These are phyloP conservation scores for Nymphalis urticae DNA, from an alignment of 2,888 invertebrate species.

Conservation along the genomic window DNA sequence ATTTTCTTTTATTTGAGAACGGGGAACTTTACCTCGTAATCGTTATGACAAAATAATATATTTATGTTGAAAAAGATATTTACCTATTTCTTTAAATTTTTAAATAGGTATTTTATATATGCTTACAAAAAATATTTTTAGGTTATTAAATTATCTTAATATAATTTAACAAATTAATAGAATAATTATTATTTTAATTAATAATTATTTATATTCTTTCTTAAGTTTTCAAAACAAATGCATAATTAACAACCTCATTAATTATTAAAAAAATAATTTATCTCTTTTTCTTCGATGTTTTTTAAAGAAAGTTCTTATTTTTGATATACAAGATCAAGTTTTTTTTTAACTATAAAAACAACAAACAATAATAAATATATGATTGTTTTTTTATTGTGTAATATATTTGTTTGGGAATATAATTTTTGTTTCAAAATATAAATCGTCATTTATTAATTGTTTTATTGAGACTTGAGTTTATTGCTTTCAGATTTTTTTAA, in stretches of 20 bases:
- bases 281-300: constrained; percentile 82
- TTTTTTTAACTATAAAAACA: constrained; percentile 84
- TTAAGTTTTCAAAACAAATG: constrained; percentile 87
- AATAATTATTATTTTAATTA: too few species aligned
- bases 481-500: constrained; percentile 79
- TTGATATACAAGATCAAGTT: constrained; percentile 87
- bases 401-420: too few species aligned
- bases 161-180: constrained; percentile 83
- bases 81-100: too few species aligned
- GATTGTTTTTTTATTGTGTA: constrained; percentile 69
- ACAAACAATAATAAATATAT: constrained; percentile 69
- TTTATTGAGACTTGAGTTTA: constrained; percentile 83
- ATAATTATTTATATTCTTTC: too few species aligned
- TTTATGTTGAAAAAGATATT: constrained; percentile 84
- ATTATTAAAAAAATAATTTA: constrained; percentile 70
- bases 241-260: constrained; percentile 85
- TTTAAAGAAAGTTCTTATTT: constrained; percentile 81
- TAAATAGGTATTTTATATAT: constrained; percentile 68
- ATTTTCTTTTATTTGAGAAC: too few species aligned
- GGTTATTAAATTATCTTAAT: constrained; percentile 69
- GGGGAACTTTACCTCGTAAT: too few species aligned
- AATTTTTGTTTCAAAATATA: constrained; percentile 79
- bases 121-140: constrained; percentile 72
- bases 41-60: too few species aligned
- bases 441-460: constrained; percentile 82